Evolutionary conservation across 2,113 vertebrate species (phyloP).

Genomic region (Mellivora capensis): DNA sequence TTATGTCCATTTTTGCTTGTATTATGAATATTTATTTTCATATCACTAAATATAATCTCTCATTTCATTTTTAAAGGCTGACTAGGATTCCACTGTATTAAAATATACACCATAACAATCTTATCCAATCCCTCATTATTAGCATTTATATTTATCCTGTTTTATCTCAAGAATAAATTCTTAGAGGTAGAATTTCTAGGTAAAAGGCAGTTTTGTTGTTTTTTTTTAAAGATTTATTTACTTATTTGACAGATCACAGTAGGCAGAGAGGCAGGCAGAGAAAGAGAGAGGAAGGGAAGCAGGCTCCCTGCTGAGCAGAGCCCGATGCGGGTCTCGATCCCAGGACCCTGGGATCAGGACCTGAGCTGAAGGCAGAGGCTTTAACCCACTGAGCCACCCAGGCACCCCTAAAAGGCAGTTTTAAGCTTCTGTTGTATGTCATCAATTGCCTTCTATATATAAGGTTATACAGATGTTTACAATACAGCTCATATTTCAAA

Average conservation of each 20-base stretch:
- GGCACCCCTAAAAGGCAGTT: not conserved
- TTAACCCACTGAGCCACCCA: too few relatives aligned
- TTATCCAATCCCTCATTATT: not conserved
- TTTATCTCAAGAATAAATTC: not conserved
- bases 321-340: too few relatives aligned
- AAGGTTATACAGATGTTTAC: not conserved
- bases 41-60: not conserved
- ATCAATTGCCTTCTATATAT: not conserved
- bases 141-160: not conserved
- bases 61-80: not conserved
- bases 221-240: too few relatives aligned
- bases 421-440: not conserved
- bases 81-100: not conserved
- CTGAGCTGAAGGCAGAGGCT: too few relatives aligned
- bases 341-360: too few relatives aligned
- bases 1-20: not conserved
- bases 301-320: too few relatives aligned
- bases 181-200: not conserved
- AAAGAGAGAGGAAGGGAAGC: too few relatives aligned
- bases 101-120: not conserved
- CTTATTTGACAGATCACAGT: too few relatives aligned
- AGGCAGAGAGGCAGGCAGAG: too few relatives aligned
- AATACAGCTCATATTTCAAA: not conserved
- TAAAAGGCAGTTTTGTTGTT: not conserved
- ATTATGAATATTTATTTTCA: not conserved